Percentiles rank a stretch among this genome's conserved stretches.
Conservation (phyloP, 2,888 invertebrate species). For the Hirtodrosophila trivittata region DNA sequence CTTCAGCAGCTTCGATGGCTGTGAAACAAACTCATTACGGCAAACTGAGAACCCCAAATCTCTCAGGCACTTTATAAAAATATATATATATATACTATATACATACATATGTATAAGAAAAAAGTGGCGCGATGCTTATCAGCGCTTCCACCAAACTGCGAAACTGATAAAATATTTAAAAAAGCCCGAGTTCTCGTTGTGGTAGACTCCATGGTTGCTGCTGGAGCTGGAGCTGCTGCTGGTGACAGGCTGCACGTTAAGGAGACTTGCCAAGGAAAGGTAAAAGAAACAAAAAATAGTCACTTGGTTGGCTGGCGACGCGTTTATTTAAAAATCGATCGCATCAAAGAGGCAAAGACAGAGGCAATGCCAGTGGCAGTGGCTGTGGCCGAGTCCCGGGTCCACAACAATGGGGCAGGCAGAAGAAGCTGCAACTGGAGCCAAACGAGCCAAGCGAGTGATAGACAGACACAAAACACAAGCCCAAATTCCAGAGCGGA, state of each 20-base stretch:
- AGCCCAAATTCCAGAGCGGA: conserved; percentile 78
- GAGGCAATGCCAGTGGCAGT: conserved; percentile 1
- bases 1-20: conserved; percentile 48
- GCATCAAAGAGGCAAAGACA: conserved; percentile 53
- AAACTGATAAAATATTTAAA: conserved; percentile 77
- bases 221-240: conserved; percentile 14
- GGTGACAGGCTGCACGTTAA: conserved; percentile 44
- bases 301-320: conserved; percentile 49
- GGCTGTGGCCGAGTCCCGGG: neutral
- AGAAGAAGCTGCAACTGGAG: conserved; percentile 34
- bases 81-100: no score
- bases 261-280: conserved; percentile 16
- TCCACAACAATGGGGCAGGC: conserved; percentile 61
- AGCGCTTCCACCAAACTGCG: conserved; percentile 71
- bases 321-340: conserved; percentile 72
- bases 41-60: conserved; percentile 27
- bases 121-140: conserved; percentile 75
- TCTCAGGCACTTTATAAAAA: conserved; percentile 35
- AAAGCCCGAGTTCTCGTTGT: conserved; percentile 28
- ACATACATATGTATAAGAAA: no score
- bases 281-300: conserved; percentile 29
- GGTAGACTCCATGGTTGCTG: conserved; percentile 4
- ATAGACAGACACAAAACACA: conserved; percentile 79
- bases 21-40: conserved; percentile 76
- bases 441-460: conserved; percentile 54